Percentiles rank a stretch among this genome's conserved stretches.
Evolutionary conservation across 2,888 invertebrate genomes (phyloP).

Genomic region (Philonicus albiceps): DNA sequence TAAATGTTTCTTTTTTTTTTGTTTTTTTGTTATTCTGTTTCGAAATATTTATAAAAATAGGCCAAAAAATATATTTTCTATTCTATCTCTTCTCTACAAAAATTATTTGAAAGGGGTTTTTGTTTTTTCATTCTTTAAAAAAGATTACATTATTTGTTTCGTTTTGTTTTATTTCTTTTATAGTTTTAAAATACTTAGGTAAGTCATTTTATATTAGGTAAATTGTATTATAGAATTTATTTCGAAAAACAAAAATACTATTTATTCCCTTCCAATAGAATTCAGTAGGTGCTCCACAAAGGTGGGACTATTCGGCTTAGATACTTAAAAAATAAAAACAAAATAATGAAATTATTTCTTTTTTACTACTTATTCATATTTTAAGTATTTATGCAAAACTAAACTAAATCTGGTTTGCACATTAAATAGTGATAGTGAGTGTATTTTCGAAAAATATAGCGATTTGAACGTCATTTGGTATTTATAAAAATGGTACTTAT

Average conservation of each 20-base stretch:
- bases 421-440: too few species aligned
- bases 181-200: conserved; percentile 11
- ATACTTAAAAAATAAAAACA: not conserved
- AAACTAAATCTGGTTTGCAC: too few species aligned
- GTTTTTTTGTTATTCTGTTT: conserved; percentile 20
- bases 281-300: conserved; percentile 11
- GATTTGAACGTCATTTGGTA: too few species aligned
- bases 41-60: conserved; percentile 40
- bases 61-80: conserved; percentile 43
- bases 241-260: conserved; percentile 22
- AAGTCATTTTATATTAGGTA: not conserved
- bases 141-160: conserved; percentile 4
- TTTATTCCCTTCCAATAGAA: not conserved
- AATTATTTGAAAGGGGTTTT: conserved; percentile 38
- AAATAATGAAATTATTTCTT: too few species aligned
- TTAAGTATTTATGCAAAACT: not conserved
- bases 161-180: conserved; percentile 20
- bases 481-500: too few species aligned
- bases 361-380: not conserved
- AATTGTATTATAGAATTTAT: not conserved
- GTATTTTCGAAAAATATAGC: too few species aligned
- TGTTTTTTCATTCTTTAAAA: not conserved
- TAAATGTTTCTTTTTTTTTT: too few species aligned
- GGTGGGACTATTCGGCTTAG: conserved; percentile 36
- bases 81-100: conserved; percentile 41